A percentile compares a stretch with the other conserved stretches of the same genome.
These are phyloP conservation scores for Tragulus kanchil DNA, from an alignment of 2,113 vertebrate species.

Conservation along the genomic window DNA sequence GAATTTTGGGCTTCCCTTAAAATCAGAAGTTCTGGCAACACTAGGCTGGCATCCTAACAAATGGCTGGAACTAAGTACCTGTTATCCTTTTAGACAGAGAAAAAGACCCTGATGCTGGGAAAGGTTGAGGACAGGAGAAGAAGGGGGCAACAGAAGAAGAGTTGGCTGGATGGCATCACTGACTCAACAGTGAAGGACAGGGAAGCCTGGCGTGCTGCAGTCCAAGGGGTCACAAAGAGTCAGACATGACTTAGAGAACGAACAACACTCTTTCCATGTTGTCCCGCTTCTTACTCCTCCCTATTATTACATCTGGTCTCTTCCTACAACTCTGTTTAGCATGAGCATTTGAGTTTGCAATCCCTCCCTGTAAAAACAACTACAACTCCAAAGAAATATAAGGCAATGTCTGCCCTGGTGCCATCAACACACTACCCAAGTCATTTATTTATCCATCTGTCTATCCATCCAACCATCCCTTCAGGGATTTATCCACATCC, in stretches of 20 bases:
- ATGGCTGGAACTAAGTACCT: background rate
- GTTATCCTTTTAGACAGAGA: background rate
- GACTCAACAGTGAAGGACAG: too few relatives aligned
- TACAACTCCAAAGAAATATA: background rate
- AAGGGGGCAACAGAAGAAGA: too few relatives aligned
- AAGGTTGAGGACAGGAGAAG: too few relatives aligned
- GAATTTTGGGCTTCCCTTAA: conserved; percentile 52
- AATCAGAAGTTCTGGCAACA: background rate
- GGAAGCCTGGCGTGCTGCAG: too few relatives aligned
- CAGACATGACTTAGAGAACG: too few relatives aligned
- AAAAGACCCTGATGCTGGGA: too few relatives aligned
- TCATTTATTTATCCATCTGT: background rate
- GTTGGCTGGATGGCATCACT: too few relatives aligned
- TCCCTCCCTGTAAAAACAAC: background rate
- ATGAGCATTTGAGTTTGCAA: background rate
- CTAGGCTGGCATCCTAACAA: background rate
- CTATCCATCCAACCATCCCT: background rate
- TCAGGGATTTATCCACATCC: background rate
- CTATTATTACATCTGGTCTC: background rate
- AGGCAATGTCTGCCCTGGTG: background rate
- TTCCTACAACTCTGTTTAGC: background rate
- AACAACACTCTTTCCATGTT: background rate
- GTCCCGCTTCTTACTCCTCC: background rate
- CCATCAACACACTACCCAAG: background rate
- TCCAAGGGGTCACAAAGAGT: too few relatives aligned